These are phyloP conservation scores for Eulacestoma nigropectus DNA, from an alignment of 2,113 vertebrate species.

Conservation along the genomic window DNA sequence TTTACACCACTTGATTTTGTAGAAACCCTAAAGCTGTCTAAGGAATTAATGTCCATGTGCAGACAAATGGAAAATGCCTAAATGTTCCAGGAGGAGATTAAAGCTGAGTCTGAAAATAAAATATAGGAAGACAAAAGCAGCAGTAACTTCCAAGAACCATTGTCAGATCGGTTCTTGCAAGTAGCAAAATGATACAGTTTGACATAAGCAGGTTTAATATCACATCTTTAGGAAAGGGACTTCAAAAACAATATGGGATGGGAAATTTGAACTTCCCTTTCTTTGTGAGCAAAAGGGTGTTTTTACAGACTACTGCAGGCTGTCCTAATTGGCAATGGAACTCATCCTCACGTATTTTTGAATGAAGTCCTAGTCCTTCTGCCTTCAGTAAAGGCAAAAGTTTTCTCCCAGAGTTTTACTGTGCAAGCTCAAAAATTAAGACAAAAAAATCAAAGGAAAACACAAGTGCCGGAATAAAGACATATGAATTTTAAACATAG, in stretches of 20 bases:
- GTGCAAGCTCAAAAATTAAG: not conserved
- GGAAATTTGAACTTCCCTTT: not conserved
- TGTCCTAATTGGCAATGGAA: not conserved
- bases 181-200: not conserved
- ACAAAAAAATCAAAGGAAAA: not conserved
- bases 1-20: constrained; percentile 15
- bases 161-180: not conserved
- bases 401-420: not conserved
- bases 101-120: not conserved
- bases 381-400: not conserved
- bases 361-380: not conserved
- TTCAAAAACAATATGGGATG: not conserved
- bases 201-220: not conserved
- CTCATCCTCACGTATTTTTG: not conserved
- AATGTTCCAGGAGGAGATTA: constrained; percentile 9
- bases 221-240: not conserved
- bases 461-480: not conserved
- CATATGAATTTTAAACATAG: not conserved
- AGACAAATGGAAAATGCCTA: constrained; percentile 33
- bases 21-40: constrained; percentile 29
- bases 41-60: not conserved
- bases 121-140: constrained; percentile 1
- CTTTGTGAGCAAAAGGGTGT: not conserved
- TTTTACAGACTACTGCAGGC: not conserved
- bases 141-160: not conserved